Evolutionary conservation across 2,888 invertebrate species (phyloP), one percentile per base, ranked within the genome.

Genomic region (Tenodera sinensis): DNA sequence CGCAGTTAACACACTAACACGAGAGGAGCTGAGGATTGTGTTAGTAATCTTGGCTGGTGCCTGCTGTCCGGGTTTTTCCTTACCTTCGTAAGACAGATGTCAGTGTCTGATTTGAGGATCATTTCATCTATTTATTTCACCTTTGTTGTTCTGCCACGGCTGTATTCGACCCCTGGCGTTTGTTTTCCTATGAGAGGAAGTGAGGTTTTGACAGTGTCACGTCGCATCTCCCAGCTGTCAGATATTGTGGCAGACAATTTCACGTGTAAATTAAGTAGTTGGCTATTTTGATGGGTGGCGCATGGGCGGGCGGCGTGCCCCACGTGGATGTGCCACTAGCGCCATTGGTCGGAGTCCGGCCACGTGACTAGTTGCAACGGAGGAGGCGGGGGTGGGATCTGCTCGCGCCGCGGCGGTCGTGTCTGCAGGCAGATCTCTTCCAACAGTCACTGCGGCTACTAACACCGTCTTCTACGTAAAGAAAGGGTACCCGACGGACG

Each of bases 221-320:
- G 42, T 42, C 42, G 42, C 42, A 42, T 42, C 42, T 42, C 54
- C 54, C 54, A 71, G 54, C 54, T 71, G 54, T 71, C 54, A 71
- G 54, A 20, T 71, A 71, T 71, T 71, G 54, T 71, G 54, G 54
- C 25, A 84, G 84, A 14, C 34, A 84, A 84, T 84, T 84, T 85
- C 85, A 85, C 85, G 85, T 85, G 85, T 42, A 85, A 85, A 85
- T 85, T 85, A 85, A 85, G 85, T 85, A 85, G 85, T 54, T 27
- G 47, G 85, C 47, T 87, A 87, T 87, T 87, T 82, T 87, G 54
- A 82, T 82, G 87, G 87, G 87, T 87, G 87, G 87, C 87, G 87
- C 87, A 82, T 87, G 87, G 87, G 87, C 87, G 82, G 87, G 34
- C 81, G 71, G 87, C 42, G 34, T 84, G 87, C 83, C 83, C 87